Conservation (phyloP, 2,888 invertebrate genomes). For the Laothoe populi region DNA sequence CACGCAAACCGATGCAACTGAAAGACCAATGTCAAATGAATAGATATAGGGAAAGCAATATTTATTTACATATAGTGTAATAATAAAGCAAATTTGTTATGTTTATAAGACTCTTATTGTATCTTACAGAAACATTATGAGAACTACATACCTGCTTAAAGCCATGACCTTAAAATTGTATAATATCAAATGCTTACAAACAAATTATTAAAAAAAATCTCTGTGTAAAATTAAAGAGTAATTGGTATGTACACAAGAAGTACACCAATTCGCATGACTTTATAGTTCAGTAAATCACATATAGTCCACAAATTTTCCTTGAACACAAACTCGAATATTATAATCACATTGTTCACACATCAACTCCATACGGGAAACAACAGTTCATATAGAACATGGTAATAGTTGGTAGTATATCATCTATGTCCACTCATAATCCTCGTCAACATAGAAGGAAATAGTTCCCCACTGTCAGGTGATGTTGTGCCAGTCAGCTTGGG, state of each 20-base stretch:
- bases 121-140: neutral
- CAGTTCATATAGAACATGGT: constrained; percentile 5
- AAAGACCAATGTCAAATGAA: constrained; percentile 30
- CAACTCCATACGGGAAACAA: neutral
- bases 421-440: constrained; percentile 81
- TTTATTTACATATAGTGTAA: constrained; percentile 15
- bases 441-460: constrained; percentile 76
- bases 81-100: constrained; percentile 39
- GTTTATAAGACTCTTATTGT: constrained; percentile 25
- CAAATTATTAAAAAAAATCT: no score
- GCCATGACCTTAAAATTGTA: no score
- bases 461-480: constrained; percentile 83
- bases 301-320: neutral
- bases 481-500: constrained; percentile 91
- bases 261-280: neutral
- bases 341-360: constrained; percentile 1
- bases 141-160: no score
- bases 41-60: neutral
- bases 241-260: neutral
- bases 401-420: constrained; percentile 19
- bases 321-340: neutral
- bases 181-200: no score
- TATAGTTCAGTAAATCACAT: neutral
- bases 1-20: constrained; percentile 42
- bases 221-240: no score